Evolutionary conservation across 1,140 invertebrate species (phyloP).

Genomic region (Telenomus remus): DNA sequence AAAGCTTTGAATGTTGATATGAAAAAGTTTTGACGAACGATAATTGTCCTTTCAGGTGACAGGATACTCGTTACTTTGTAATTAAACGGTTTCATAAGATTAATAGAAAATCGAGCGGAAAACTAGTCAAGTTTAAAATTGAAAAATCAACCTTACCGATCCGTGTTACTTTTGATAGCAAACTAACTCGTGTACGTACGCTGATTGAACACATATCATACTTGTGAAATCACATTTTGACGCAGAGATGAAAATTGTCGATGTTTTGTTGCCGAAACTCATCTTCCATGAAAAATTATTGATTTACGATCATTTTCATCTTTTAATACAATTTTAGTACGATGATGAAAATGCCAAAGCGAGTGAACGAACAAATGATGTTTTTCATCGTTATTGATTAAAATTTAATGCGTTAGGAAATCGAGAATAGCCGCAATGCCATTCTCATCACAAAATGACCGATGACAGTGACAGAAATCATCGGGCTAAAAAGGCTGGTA

Average conservation of each 20-base stretch:
- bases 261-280: no score
- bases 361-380: no score
- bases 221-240: no score
- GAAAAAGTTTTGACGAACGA: slow-evolving; percentile 22
- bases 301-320: no score
- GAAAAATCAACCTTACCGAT: neutral
- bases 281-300: no score
- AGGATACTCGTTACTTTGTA: slow-evolving; percentile 6
- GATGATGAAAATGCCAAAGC: no score
- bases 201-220: no score
- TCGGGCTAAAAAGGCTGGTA: slow-evolving; percentile 11
- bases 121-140: slow-evolving; percentile 7
- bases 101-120: slow-evolving; percentile 7
- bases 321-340: no score
- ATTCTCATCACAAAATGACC: neutral
- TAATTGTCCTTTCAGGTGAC: slow-evolving; percentile 10
- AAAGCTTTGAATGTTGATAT: slow-evolving; percentile 16
- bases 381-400: no score
- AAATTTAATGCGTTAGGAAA: slow-evolving; percentile 11
- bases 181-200: no score
- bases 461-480: slow-evolving; percentile 19
- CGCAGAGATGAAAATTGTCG: no score
- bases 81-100: slow-evolving; percentile 13
- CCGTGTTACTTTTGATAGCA: no score
- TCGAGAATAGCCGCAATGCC: neutral